These are phyloP conservation scores for Eriocheir sinensis DNA, from an alignment of 1,140 invertebrate genomes.

Conservation along the genomic window DNA sequence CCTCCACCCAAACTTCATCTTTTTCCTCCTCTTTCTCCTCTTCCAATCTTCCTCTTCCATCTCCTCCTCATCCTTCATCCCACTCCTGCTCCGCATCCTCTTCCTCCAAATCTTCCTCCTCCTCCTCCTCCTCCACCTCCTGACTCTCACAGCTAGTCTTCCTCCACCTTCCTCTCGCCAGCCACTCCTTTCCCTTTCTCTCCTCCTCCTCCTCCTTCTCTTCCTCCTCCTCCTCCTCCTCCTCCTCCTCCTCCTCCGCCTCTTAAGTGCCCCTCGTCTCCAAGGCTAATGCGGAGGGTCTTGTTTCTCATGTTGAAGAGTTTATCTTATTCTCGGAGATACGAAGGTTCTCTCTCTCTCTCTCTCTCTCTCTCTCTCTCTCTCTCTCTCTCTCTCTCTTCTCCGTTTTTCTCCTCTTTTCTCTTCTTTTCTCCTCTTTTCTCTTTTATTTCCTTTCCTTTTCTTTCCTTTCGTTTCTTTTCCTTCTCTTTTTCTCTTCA, in stretches of 20 bases:
- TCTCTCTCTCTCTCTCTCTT: no score
- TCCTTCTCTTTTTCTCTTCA: no score
- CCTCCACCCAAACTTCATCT: no score
- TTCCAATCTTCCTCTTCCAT: neutral
- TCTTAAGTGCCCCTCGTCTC: neutral
- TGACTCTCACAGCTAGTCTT: neutral
- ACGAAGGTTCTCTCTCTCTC: neutral
- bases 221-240: neutral
- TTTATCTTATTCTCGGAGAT: constrained; percentile 17
- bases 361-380: neutral
- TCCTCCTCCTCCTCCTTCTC: neutral
- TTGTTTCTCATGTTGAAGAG: constrained; percentile 24
- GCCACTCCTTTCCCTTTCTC: no score
- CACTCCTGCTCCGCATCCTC: neutral
- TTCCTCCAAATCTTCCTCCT: neutral
- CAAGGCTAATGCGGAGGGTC: constrained; percentile 9
- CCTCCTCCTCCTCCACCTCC: neutral
- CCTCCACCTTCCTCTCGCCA: neutral
- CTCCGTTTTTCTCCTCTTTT: no score
- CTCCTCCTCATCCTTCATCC: neutral
- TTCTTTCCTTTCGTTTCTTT: no score
- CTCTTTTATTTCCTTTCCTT: no score
- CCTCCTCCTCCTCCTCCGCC: neutral
- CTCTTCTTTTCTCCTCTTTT: no score
- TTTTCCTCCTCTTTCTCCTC: no score